These are phyloP conservation scores for Geopemphigus sp. DNA, from an alignment of 1,140 invertebrate species.

Conservation along the genomic window DNA sequence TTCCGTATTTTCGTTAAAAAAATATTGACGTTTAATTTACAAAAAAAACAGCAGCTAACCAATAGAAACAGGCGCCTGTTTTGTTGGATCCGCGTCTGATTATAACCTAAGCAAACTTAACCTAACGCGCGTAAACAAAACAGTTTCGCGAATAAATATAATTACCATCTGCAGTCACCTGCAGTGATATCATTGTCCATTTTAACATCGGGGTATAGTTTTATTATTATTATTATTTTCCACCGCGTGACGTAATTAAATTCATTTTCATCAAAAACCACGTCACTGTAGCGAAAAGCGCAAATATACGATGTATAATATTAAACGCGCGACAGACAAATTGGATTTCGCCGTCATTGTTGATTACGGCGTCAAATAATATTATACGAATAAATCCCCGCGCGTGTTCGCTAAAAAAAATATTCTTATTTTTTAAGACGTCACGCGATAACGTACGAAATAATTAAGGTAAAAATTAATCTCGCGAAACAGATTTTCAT, in stretches of 20 bases:
- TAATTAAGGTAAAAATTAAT: slow-evolving; percentile 14
- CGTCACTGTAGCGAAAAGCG: slow-evolving; percentile 1
- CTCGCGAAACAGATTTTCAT: not conserved
- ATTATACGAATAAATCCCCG: not conserved
- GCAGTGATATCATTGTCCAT: not conserved
- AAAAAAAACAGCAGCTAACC: no score
- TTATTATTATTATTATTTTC: slow-evolving; percentile 7
- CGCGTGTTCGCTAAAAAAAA: not conserved
- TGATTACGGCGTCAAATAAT: not conserved
- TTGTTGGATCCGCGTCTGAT: no score
- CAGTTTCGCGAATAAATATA: not conserved
- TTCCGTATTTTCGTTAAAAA: no score
- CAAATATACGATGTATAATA: not conserved
- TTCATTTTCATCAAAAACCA: slow-evolving; percentile 4
- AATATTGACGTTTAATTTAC: no score
- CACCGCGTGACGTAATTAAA: not conserved
- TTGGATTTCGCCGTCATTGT: slow-evolving; percentile 4
- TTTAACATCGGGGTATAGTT: not conserved
- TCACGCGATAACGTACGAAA: not conserved
- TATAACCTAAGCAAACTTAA: no score
- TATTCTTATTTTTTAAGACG: not conserved
- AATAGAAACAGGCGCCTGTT: no score
- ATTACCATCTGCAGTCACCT: not conserved
- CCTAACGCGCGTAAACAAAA: not conserved
- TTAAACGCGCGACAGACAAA: not conserved